phyloP scores from a whole-genome alignment of 2,113 vertebrate species.

The Psephotus haematonotus region DNA sequence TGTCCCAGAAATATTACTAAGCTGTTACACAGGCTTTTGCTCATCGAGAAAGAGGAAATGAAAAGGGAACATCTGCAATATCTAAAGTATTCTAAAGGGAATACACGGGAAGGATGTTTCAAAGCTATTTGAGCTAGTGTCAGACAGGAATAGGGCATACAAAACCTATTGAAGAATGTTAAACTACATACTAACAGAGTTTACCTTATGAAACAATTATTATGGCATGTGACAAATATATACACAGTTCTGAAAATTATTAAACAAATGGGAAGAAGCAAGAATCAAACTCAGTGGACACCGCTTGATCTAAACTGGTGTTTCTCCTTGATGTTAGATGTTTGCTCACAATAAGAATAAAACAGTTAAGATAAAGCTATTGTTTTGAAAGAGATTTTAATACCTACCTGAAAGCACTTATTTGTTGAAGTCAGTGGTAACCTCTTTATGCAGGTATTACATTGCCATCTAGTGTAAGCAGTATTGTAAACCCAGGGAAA shows the following conservation, averaged over 20 bases:
- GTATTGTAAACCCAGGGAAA: not conserved
- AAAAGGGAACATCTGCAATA: constrained; percentile 37
- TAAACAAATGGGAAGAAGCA: not conserved
- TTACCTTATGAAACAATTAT: not conserved
- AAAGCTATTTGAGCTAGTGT: constrained; percentile 22
- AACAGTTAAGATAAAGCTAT: not conserved
- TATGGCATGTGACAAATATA: not conserved
- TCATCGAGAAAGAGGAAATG: constrained; percentile 1
- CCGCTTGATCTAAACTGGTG: not conserved
- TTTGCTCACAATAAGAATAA: not conserved
- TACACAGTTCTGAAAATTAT: not conserved
- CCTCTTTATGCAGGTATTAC: not conserved
- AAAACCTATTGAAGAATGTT: not conserved
- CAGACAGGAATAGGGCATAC: constrained; percentile 2
- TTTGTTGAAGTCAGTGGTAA: not conserved
- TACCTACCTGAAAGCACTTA: not conserved
- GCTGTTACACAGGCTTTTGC: not conserved
- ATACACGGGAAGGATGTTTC: constrained; percentile 23
- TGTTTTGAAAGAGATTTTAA: not conserved
- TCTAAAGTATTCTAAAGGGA: constrained; percentile 21
- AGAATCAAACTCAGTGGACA: not conserved
- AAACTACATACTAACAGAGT: not conserved
- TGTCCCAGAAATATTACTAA: not conserved
- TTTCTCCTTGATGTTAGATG: not conserved
- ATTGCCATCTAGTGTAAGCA: constrained; percentile 70